These are phyloP conservation scores for Brachionus sp. DNA, from an alignment of 1,140 invertebrate species.

Conservation along the genomic window DNA sequence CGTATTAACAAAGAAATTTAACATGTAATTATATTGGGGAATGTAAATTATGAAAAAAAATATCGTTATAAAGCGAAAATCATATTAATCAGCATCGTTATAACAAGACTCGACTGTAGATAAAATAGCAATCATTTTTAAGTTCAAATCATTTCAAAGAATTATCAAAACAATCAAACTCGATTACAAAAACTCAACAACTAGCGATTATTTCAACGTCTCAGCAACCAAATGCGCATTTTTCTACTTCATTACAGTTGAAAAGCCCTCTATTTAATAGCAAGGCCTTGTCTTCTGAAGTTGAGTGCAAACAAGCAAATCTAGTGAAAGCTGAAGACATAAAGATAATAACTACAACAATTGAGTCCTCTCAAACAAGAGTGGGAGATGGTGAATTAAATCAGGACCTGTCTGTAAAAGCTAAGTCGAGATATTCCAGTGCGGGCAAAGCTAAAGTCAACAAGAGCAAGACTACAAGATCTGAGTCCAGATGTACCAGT, in stretches of 20 bases:
- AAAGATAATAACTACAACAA: not conserved
- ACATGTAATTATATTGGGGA: too few species aligned
- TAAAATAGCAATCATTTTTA: not conserved
- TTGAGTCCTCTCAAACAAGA: not conserved
- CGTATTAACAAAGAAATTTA: too few species aligned
- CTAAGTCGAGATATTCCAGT: not conserved
- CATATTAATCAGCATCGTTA: too few species aligned
- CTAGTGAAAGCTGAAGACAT: not conserved
- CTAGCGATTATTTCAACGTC: not conserved
- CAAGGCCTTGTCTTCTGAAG: not conserved
- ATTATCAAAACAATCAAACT: not conserved
- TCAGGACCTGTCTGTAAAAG: not conserved
- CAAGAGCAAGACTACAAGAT: not conserved
- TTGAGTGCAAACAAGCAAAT: not conserved
- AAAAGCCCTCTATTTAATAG: not conserved
- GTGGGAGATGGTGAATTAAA: not conserved
- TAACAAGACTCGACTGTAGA: too few species aligned
- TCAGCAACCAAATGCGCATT: not conserved
- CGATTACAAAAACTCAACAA: not conserved
- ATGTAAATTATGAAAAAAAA: too few species aligned
- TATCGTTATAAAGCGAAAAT: too few species aligned
- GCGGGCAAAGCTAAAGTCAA: not conserved
- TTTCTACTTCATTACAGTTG: not conserved
- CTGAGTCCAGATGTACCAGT: not conserved
- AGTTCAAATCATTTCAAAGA: not conserved